A percentile compares a stretch with the other conserved stretches of the same genome.
Conservation (phyloP, 2,113 vertebrate genomes). For the Aptenodytes forsteri region DNA sequence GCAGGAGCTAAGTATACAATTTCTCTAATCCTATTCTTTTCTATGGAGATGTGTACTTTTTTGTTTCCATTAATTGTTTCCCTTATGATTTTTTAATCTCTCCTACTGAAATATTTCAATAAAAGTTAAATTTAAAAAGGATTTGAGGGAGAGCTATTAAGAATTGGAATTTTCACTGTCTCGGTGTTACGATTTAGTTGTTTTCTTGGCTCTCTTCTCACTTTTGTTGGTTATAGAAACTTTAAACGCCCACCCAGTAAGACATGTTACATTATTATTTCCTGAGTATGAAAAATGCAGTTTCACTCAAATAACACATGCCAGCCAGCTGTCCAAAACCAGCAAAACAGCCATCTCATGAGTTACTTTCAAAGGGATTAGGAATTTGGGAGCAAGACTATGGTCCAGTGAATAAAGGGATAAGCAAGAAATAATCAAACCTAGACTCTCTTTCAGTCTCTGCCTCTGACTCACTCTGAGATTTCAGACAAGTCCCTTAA, state of each 20-base stretch:
- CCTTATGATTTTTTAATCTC: neutral
- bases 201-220: neutral
- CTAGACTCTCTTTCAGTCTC: neutral
- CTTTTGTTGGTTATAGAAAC: neutral
- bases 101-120: neutral
- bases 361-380: neutral
- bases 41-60: neutral
- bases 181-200: neutral
- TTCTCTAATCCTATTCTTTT: neutral
- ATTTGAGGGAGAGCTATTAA: neutral
- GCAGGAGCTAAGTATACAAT: neutral
- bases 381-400: neutral
- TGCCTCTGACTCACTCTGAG: neutral
- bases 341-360: neutral
- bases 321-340: neutral
- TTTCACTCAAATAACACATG: neutral
- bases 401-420: neutral
- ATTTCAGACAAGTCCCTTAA: neutral
- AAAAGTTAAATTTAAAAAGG: conserved; percentile 14
- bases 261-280: neutral
- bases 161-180: neutral
- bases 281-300: neutral
- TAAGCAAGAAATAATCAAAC: neutral
- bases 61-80: conserved; percentile 13
- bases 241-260: neutral